A percentile compares a stretch with the other conserved stretches of the same genome.
Conservation (phyloP, 2,888 invertebrate species). For the Automeris io region DNA sequence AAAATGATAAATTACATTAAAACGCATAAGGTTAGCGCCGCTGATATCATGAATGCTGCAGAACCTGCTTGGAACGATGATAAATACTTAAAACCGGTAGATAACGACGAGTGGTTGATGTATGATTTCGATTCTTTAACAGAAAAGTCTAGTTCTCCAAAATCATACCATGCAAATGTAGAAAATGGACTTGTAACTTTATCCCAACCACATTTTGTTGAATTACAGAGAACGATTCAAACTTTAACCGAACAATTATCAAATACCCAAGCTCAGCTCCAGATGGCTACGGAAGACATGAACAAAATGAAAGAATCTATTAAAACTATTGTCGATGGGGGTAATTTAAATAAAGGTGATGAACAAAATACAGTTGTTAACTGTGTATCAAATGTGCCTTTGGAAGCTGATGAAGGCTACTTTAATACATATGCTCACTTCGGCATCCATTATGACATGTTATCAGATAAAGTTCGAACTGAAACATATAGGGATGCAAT, state of each 20-base stretch:
- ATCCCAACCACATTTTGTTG: slow-evolving; percentile 77
- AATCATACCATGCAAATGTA: slow-evolving; percentile 76
- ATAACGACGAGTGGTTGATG: slow-evolving; percentile 89
- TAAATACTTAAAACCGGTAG: slow-evolving; percentile 85
- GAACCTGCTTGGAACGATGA: slow-evolving; percentile 84
- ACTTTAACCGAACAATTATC: slow-evolving; percentile 74
- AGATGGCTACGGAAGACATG: slow-evolving; percentile 79
- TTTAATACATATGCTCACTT: slow-evolving; percentile 93
- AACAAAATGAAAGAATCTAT: slow-evolving; percentile 78
- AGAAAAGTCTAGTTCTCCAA: slow-evolving; percentile 53
- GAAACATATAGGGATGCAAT: slow-evolving; percentile 92
- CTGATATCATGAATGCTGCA: slow-evolving; percentile 70
- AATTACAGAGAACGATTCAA: slow-evolving; percentile 78
- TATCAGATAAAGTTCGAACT: slow-evolving; percentile 91
- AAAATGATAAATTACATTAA: slow-evolving; percentile 90
- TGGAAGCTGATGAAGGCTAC: slow-evolving; percentile 85
- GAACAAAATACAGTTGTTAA: slow-evolving; percentile 36
- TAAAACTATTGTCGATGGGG: slow-evolving; percentile 70
- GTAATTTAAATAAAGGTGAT: slow-evolving; percentile 20
- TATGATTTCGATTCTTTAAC: slow-evolving; percentile 80
- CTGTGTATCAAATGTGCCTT: slow-evolving; percentile 65
- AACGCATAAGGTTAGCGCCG: slow-evolving; percentile 75
- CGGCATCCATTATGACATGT: slow-evolving; percentile 96
- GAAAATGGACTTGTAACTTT: slow-evolving; percentile 79
- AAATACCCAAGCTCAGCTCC: slow-evolving; percentile 76